Base-by-base conservation (phyloP, 2,113 vertebrate species). In the Passer domesticus region DNA sequence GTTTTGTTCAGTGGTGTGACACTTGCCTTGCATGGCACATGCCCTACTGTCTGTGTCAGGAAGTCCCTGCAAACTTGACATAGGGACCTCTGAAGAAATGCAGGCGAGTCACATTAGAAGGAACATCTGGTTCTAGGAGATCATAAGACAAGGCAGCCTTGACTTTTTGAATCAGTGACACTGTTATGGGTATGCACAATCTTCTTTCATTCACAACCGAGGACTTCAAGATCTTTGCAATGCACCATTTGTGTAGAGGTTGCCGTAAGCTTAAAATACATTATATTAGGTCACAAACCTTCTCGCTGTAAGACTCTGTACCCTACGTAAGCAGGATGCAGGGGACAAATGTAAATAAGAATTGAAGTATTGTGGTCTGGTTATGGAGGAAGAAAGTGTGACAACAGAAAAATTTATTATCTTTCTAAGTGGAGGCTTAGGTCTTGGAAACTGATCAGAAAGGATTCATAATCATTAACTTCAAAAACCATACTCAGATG, bases 1-100 rank as follows among this genome's bases (percentile, higher is more conserved):
- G 5, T 63, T 78, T 52, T 82, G 0, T 53, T 77, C 58, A 67
- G 28, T 58, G 4, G 13, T 75, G 16, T 86, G 49, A 70, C 24
- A n/a, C 10, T 47, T 47, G 28, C 7, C 60, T 73, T 63, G 23
- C 15, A 55, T 39, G 52, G 39, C 19, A 73, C 13, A 27, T 35
- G 11, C 8, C n/a, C 15, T 76, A 14, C 43, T 73, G 22, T 25
- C 3, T 55, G 64, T 52, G 52, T 85, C 79, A 97, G 92, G 70
- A 74, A 44, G 30, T 95, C 43, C 85, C 92, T 92, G 84, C 63
- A 73, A 89, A 87, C 58, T 97, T 86, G 95, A 89, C 72, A 74
- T 90, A 75, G 76, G 89, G 77, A 98, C 90, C 72, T 98, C 96
- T 83, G 96, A 96, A 96, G 91, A 98, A 97, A 95, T 89, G 73